Evolutionary conservation across 2,113 vertebrate genomes (phyloP).

Genomic region (Bucco capensis): DNA sequence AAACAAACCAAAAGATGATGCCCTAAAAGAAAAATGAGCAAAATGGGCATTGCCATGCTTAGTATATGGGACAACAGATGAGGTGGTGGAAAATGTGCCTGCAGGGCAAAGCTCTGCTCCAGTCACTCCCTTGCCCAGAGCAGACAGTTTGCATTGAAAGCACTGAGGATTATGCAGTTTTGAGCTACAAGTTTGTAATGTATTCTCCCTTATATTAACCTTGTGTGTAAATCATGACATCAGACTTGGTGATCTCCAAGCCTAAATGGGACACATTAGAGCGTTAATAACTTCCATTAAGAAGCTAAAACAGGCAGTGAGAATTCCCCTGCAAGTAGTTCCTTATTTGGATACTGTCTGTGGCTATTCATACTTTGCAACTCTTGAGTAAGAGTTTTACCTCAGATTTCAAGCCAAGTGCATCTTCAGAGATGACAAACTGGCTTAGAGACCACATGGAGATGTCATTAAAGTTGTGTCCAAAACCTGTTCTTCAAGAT

Average conservation of each 20-base stretch:
- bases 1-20: not conserved
- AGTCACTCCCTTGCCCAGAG: not conserved
- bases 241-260: not conserved
- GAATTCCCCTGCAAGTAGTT: not conserved
- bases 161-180: not conserved
- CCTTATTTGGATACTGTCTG: not conserved
- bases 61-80: not conserved
- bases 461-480: not conserved
- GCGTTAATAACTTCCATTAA: not conserved
- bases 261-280: not conserved
- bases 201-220: not conserved
- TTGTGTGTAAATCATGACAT: not conserved
- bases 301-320: not conserved
- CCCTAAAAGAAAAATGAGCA: not conserved
- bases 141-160: not conserved
- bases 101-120: not conserved
- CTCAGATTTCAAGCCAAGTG: not conserved
- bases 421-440: not conserved
- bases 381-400: not conserved
- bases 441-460: not conserved
- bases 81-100: not conserved
- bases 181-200: not conserved
- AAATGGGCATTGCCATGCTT: not conserved
- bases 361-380: not conserved
- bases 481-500: not conserved